Conservation (phyloP, 2,797 vertebrate species). For the Adelosebastes latens region DNA sequence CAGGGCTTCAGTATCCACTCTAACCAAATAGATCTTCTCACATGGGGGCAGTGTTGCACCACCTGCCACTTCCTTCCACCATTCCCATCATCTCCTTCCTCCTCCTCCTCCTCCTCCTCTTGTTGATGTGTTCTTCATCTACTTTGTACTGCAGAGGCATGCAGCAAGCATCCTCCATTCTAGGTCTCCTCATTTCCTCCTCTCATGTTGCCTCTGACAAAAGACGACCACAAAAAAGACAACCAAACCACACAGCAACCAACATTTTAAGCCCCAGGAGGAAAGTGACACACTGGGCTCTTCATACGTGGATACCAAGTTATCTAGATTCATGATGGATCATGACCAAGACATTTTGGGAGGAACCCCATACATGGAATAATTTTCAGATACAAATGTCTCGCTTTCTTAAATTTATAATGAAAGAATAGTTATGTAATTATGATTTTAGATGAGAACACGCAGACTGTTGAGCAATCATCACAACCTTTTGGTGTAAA, state of each 20-base stretch:
- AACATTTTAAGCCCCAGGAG: background rate
- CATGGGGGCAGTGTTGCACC: constrained; percentile 84
- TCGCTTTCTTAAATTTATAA: background rate
- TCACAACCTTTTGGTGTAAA: background rate
- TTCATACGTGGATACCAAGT: background rate
- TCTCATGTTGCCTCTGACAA: constrained; percentile 5
- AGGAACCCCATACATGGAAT: background rate
- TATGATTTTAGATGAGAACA: background rate
- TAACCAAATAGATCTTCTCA: constrained; percentile 44
- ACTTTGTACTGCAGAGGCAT: constrained; percentile 46
- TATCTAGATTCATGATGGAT: background rate
- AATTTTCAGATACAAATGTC: background rate
- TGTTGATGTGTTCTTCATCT: constrained; percentile 43
- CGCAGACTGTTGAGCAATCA: background rate
- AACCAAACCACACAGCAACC: background rate
- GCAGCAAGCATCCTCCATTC: constrained; percentile 33
- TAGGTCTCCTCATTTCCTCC: constrained; percentile 17
- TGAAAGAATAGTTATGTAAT: background rate
- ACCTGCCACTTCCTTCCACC: constrained; percentile 37
- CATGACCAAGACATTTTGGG: background rate
- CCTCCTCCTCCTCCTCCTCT: constrained; percentile 1
- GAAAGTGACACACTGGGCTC: background rate
- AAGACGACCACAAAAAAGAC: background rate
- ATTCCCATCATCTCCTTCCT: background rate
- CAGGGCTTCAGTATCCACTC: background rate